Evolutionary conservation across 2,113 vertebrate species (phyloP).

Genomic region (Ploceus nigricollis): DNA sequence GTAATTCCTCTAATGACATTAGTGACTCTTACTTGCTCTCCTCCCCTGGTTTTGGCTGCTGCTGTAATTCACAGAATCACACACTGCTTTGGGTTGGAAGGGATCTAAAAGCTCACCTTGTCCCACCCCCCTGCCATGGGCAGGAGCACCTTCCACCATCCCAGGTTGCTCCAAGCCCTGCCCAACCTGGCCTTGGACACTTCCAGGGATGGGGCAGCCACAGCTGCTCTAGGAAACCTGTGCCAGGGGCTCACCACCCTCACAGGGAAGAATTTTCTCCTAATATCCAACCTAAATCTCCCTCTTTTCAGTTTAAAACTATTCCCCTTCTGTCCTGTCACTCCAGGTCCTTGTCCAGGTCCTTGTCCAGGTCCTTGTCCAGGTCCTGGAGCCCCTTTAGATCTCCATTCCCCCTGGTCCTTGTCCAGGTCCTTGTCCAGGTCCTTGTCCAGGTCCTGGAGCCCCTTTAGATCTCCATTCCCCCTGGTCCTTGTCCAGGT

Average conservation of each 20-base stretch:
- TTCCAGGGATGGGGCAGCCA: background rate
- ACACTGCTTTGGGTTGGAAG: background rate
- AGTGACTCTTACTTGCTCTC: slow-evolving; percentile 37
- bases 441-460: background rate
- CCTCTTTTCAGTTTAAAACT: background rate
- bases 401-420: too few relatives aligned
- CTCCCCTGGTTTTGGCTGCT: background rate
- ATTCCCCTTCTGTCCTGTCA: background rate
- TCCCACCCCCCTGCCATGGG: background rate
- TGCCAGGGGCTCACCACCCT: background rate
- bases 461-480: too few relatives aligned
- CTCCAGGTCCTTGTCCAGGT: background rate
- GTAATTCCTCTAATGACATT: slow-evolving; percentile 62
- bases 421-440: background rate
- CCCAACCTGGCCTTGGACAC: background rate
- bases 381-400: background rate
- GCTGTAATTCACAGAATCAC: background rate
- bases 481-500: too few relatives aligned
- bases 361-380: background rate
- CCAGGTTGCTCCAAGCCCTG: accelerated
- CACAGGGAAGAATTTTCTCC: background rate
- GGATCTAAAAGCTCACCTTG: background rate
- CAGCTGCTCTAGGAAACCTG: background rate
- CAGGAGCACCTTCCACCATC: accelerated
- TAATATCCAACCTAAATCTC: background rate